phyloP scores from a whole-genome alignment of 2,888 invertebrate species.

The Crocallis elinguaria region DNA sequence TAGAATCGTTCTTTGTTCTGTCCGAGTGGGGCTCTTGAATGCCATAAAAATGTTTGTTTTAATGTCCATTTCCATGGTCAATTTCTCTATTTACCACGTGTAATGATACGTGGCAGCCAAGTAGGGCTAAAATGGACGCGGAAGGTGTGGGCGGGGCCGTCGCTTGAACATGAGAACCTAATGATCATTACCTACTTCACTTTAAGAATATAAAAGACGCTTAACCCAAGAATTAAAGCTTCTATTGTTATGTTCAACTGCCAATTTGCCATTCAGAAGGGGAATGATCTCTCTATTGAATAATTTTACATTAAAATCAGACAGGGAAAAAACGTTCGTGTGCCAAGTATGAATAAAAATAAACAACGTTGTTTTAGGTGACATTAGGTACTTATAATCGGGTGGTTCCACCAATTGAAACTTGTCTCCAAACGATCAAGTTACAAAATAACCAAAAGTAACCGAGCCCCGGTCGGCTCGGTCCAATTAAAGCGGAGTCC shows the following conservation, averaged over 20 bases:
- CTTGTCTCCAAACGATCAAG: conserved; percentile 40
- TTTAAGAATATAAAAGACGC: conserved; percentile 19
- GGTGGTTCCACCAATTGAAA: conserved; percentile 23
- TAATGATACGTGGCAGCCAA: conserved; percentile 64
- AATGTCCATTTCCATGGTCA: conserved; percentile 42
- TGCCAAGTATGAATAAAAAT: conserved; percentile 14
- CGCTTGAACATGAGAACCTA: conserved; percentile 32
- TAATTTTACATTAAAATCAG: conserved; percentile 12
- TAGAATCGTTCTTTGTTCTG: conserved; percentile 5
- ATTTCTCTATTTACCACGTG: conserved; percentile 56
- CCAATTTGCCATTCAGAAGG: conserved; percentile 9
- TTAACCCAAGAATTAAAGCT: conserved; percentile 40
- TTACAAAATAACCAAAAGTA: conserved; percentile 50
- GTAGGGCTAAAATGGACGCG: conserved; percentile 48
- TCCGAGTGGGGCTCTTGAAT: conserved; percentile 2
- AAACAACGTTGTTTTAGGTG: conserved; percentile 4
- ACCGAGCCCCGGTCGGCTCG: conserved; percentile 55
- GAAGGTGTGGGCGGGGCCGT: conserved; percentile 51
- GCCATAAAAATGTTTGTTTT: conserved; percentile 26
- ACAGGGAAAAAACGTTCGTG: conserved; percentile 5
- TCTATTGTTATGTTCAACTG: conserved; percentile 26
- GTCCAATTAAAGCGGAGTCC: conserved; percentile 68
- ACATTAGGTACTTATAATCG: conserved; percentile 15
- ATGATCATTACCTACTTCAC: conserved; percentile 22
- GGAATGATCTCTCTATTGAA: conserved; percentile 23